Base-by-base conservation (phyloP, 2,113 vertebrate species). In the Aegithalos caudatus region DNA sequence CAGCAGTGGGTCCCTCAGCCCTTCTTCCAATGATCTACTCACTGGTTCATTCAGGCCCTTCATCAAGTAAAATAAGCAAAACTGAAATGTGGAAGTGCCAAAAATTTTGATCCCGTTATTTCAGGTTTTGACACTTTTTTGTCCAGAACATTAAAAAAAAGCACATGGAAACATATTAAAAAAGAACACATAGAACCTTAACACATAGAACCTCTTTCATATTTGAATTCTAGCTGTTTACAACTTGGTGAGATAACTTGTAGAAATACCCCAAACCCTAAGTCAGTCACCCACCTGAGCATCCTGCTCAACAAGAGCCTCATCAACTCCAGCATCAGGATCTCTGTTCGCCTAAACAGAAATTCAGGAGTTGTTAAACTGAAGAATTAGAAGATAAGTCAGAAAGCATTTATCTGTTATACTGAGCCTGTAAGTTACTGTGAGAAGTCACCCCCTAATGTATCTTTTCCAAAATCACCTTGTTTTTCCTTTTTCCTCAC, bases 241-340 rank as follows among this genome's bases (percentile, higher is more conserved):
- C 2, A 28, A 56, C 33, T 73, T 60, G 48, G 61, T n/a, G 76
- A 83, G 29, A 0, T 10, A 74, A 81, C 27, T 10, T 21, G 15
- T 9, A 67, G 24, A 69, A 88, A 86, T 20, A 21, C 2, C 18
- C 47, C 35, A 14, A 65, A 87, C 6, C 0, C 2, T 11, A 20
- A 16, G 19, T 14, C 31, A 33, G 45, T 73, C 62, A 97, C 98
- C 78, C 89, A 99, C 99, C 99, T 99, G 98, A 22, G 99, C 99
- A 77, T 99, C 99, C 78, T 99, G 98, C 88, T 99, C 98, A 61
- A 99, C 98, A 51, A 97, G 96, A 44, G 83, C 93, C 35, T 98
- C 98, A 50, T 99, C 96, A 21, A 99, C 95, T 40, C 92, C 29
- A 31, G 29, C 37, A 4, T 98, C 98, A 17, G 98, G 97, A 90